Percentiles rank a stretch among this genome's conserved stretches.
Conservation (phyloP, 2,888 invertebrate genomes). For the Drosophila mayaguana region DNA sequence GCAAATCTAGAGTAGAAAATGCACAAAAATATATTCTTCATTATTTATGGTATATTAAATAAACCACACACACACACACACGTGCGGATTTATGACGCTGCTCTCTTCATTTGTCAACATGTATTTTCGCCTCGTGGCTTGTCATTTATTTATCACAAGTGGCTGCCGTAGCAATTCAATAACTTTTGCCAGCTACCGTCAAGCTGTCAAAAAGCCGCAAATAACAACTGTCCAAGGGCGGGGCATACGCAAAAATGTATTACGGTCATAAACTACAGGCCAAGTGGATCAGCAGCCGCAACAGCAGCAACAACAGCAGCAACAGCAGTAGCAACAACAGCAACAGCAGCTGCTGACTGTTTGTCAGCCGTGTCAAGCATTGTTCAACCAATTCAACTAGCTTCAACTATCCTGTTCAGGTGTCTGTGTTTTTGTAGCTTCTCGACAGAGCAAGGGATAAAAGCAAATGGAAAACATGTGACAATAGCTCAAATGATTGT, state of each 20-base stretch:
- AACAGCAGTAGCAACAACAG: neutral
- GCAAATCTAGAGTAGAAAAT: constrained; percentile 25
- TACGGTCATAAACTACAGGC: constrained; percentile 65
- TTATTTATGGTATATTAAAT: constrained; percentile 66
- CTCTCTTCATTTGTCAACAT: constrained; percentile 53
- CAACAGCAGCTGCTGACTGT: neutral
- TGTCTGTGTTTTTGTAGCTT: constrained; percentile 13
- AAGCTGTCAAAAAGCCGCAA: constrained; percentile 54
- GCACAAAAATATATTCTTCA: constrained; percentile 42
- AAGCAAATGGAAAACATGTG: neutral
- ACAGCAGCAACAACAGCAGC: neutral
- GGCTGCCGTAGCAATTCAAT: constrained; percentile 73
- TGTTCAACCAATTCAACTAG: constrained; percentile 19
- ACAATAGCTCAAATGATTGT: neutral
- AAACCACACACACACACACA: constrained; percentile 37
- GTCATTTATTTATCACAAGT: constrained; percentile 73
- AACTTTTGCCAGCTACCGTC: constrained; percentile 48
- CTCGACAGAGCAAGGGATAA: constrained; percentile 7
- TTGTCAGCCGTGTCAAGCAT: constrained; percentile 3
- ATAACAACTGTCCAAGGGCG: constrained; percentile 27
- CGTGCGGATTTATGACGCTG: neutral
- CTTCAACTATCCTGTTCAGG: constrained; percentile 16
- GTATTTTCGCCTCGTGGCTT: constrained; percentile 34
- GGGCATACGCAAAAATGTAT: constrained; percentile 56
- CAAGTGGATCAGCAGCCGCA: constrained; percentile 15